phyloP scores from a whole-genome alignment of 2,113 vertebrate species.

The Setophaga coronata region DNA sequence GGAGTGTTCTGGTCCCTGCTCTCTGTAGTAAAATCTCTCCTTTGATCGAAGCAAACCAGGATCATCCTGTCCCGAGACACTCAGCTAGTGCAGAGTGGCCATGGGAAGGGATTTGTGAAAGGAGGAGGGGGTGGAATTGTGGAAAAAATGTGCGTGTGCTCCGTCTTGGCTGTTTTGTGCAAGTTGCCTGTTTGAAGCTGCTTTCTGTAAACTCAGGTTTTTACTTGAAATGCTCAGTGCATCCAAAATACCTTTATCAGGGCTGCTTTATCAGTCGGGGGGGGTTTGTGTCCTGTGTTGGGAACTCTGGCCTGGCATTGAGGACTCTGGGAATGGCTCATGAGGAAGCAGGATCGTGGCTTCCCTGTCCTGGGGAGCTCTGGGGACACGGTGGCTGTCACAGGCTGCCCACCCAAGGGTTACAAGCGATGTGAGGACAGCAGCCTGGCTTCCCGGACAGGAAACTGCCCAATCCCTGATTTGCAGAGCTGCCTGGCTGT shows the following conservation, averaged over 20 bases:
- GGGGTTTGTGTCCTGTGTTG: neutral
- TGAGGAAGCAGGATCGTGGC: accelerated
- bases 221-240: neutral
- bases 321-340: accelerated
- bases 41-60: neutral
- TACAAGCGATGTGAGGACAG: neutral
- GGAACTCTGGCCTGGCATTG: neutral
- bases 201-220: neutral
- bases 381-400: neutral
- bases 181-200: neutral
- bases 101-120: neutral
- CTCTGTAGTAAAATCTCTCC: neutral
- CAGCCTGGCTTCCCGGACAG: neutral
- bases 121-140: neutral
- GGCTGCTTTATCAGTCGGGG: accelerated
- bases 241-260: neutral
- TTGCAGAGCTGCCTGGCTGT: neutral
- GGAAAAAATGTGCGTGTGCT: neutral
- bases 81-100: neutral
- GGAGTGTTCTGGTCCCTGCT: neutral
- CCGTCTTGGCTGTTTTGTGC: accelerated
- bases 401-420: accelerated
- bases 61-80: accelerated
- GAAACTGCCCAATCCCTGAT: accelerated
- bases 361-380: neutral